Conservation (phyloP, 2,888 invertebrate species). For the Patella pellucida region DNA sequence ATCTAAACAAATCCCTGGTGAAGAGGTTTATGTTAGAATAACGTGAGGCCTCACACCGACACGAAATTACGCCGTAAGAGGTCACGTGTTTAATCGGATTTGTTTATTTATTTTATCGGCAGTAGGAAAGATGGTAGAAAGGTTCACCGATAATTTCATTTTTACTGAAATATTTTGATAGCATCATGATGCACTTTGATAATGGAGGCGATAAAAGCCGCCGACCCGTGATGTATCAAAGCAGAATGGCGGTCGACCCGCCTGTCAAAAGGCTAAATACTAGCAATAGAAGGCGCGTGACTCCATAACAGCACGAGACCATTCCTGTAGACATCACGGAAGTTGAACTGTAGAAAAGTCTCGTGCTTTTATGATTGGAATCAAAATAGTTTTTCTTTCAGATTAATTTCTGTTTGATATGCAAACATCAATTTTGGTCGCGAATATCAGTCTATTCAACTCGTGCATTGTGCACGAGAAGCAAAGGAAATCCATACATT, state of each 20-base stretch:
- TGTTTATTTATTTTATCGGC: too few relatives aligned
- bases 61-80: too few relatives aligned
- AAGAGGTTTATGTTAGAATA: too few relatives aligned
- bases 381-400: slow-evolving; percentile 11
- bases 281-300: neutral
- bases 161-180: too few relatives aligned
- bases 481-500: slow-evolving; percentile 9
- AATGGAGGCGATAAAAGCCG: too few relatives aligned
- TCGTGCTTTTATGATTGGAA: slow-evolving; percentile 9
- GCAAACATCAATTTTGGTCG: slow-evolving; percentile 9
- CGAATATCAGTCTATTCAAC: neutral
- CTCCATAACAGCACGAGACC: slow-evolving; percentile 6
- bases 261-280: slow-evolving; percentile 5
- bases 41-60: too few relatives aligned
- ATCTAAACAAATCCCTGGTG: too few relatives aligned
- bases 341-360: neutral
- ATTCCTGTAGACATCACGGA: slow-evolving; percentile 2
- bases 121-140: too few relatives aligned
- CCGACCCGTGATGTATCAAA: slow-evolving; percentile 5
- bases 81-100: too few relatives aligned
- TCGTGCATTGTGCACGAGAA: neutral
- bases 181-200: too few relatives aligned
- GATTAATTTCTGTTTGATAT: slow-evolving; percentile 10
- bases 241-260: neutral
- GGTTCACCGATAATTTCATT: too few relatives aligned